A percentile compares a stretch with the other conserved stretches of the same genome.
phyloP scores from a whole-genome alignment of 2,797 vertebrate species.

The Darevskia mixta region DNA sequence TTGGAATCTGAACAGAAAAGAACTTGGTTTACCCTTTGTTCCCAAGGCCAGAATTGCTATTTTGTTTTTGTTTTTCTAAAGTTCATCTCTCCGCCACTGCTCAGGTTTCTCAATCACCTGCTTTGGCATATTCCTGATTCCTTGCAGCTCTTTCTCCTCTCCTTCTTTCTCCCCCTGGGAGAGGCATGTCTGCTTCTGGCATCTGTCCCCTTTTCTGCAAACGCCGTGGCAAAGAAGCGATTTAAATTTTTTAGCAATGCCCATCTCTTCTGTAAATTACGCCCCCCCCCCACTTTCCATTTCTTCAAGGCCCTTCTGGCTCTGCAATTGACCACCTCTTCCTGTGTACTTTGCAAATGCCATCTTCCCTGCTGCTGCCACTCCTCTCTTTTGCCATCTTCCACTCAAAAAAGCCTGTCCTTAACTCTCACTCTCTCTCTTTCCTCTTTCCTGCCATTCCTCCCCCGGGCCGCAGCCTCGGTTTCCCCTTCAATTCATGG shows the following conservation, averaged over 20 bases:
- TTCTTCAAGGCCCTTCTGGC: conserved; percentile 61
- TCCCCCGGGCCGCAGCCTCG: background rate
- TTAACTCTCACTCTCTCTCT: background rate
- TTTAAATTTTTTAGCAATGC: conserved; percentile 73
- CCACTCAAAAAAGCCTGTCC: fast-evolving
- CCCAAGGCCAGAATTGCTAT: conserved; percentile 56
- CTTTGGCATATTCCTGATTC: conserved; percentile 68
- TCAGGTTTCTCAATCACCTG: conserved; percentile 71
- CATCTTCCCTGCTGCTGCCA: conserved; percentile 28
- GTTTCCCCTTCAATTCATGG: conserved; percentile 25
- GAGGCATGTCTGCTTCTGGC: conserved; percentile 71
- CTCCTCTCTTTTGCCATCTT: background rate
- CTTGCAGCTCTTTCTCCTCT: conserved; percentile 64
- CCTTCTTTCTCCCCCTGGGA: conserved; percentile 70
- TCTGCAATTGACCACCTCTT: conserved; percentile 63
- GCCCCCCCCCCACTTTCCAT: conserved; percentile 61
- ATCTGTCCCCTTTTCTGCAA: conserved; percentile 74
- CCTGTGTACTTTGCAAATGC: conserved; percentile 50
- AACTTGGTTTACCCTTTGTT: conserved; percentile 51
- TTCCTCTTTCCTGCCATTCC: background rate
- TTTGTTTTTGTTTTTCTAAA: conserved; percentile 40
- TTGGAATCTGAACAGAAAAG: background rate
- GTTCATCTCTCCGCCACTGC: conserved; percentile 62
- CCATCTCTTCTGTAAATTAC: conserved; percentile 70
- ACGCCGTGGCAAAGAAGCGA: conserved; percentile 63